Evolutionary conservation across 1,140 invertebrate genomes (phyloP).

Genomic region (Neodiprion lecontei): DNA sequence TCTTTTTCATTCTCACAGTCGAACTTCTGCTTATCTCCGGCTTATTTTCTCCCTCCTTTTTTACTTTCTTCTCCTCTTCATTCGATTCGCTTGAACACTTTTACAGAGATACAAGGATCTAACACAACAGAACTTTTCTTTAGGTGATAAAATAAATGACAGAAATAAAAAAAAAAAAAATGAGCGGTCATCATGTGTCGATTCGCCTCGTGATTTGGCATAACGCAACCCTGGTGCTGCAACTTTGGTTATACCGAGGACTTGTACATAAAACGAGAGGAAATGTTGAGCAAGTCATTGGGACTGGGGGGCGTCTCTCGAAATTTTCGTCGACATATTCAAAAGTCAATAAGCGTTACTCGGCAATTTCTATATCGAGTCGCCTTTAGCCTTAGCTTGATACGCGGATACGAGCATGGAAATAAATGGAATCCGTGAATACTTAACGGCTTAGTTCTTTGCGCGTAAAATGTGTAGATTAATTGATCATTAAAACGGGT

Average conservation of each 20-base stretch:
- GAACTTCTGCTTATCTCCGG: too few species aligned
- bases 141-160: not conserved
- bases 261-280: not conserved
- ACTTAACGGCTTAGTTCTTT: too few species aligned
- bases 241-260: not conserved
- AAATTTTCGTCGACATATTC: not conserved
- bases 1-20: not conserved
- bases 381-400: too few species aligned
- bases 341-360: slow-evolving; percentile 3
- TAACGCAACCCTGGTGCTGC: not conserved
- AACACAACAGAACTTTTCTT: too few species aligned
- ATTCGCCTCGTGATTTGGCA: not conserved
- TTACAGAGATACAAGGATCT: too few species aligned
- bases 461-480: too few species aligned
- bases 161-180: not conserved
- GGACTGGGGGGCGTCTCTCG: not conserved
- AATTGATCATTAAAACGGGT: too few species aligned
- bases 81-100: too few species aligned
- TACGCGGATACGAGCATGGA: too few species aligned
- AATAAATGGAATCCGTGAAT: too few species aligned
- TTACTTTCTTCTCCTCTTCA: too few species aligned
- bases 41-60: too few species aligned
- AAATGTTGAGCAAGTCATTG: not conserved
- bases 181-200: not conserved
- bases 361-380: not conserved